Evolutionary conservation across 2,797 vertebrate genomes (phyloP), one percentile per base, ranked within the genome.

Genomic region (Lophotriccus pileatus): DNA sequence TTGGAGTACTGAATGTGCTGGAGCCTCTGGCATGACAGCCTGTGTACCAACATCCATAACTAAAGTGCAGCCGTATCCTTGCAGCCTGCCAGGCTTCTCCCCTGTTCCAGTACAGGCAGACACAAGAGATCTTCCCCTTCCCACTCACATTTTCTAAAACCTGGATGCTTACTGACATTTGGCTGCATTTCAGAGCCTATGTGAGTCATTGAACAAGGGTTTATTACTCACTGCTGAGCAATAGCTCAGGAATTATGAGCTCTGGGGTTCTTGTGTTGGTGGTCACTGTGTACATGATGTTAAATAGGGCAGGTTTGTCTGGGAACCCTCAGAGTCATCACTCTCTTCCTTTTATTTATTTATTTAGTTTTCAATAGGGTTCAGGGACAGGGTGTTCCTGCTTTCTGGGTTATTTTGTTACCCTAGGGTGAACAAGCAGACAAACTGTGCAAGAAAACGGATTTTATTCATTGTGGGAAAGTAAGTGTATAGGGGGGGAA

Each of bases 391-490:
- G 49, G 90, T 94, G 95, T 96, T 96, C 91, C 91, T 95, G 37
- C 36, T 77, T 95, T 85, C 88, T 72, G 86, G 49, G 43, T 79
- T 94, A 64, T 94, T 96, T 92, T 93, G 87, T 94, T 96, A 94
- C 72, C 84, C 86, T 9, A 39, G 89, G 81, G 84, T 74, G 78
- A 90, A 43, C 22, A 77, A 91, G 85, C n/a, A 79, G 88, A 87
- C 84, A 90, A 93, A 93, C 68, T 63, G 66, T 73, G 80, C 91
- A 93, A 94, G 86, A 95, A 94, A 95, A 94, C 41, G 70, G 75
- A 88, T 96, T 94, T 93, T 93, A 77, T 89, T 93, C 93, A 52
- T 94, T 96, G 95, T 97, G 94, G 93, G 89, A 96, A 89, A 94
- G 55, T 62, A 47, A 88, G 59, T 25, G 41, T 91, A 89, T 68